Evolutionary conservation across 2,113 vertebrate genomes (phyloP).

Genomic region (Pelusios castaneus): DNA sequence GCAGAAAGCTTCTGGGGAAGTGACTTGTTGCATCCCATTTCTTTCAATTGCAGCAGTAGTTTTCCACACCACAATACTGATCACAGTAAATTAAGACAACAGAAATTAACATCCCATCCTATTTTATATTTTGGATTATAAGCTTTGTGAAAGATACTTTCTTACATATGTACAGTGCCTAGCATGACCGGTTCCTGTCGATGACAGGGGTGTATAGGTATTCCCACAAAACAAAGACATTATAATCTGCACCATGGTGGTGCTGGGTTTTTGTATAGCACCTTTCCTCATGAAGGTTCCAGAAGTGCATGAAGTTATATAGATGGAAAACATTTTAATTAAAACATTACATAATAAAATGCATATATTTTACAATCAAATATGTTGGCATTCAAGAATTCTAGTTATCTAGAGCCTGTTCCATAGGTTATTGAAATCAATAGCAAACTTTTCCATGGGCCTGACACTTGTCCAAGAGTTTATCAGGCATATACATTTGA

Average conservation of each 20-base stretch:
- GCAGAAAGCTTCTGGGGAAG: not conserved
- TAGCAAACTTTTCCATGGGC: not conserved
- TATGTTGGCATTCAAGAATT: not conserved
- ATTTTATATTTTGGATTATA: not conserved
- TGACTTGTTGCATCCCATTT: not conserved
- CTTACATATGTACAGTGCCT: not conserved
- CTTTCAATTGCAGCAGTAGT: not conserved
- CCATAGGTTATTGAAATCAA: not conserved
- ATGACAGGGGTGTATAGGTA: not conserved
- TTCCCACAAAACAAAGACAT: not conserved
- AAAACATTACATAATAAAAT: not conserved
- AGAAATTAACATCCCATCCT: too few relatives aligned
- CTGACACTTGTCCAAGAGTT: not conserved
- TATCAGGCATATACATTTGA: not conserved
- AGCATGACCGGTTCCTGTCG: too few relatives aligned
- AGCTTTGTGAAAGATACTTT: not conserved
- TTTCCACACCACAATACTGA: not conserved
- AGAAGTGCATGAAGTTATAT: not conserved
- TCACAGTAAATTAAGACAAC: not conserved
- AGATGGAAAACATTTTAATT: not conserved
- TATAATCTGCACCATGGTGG: too few relatives aligned
- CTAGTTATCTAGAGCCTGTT: not conserved
- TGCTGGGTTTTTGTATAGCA: not conserved
- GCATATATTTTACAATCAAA: not conserved
- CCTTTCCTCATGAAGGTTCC: not conserved